Percentiles rank a stretch among this genome's conserved stretches.
phyloP scores from a whole-genome alignment of 2,888 invertebrate species.

The Hydriomena furcata region DNA sequence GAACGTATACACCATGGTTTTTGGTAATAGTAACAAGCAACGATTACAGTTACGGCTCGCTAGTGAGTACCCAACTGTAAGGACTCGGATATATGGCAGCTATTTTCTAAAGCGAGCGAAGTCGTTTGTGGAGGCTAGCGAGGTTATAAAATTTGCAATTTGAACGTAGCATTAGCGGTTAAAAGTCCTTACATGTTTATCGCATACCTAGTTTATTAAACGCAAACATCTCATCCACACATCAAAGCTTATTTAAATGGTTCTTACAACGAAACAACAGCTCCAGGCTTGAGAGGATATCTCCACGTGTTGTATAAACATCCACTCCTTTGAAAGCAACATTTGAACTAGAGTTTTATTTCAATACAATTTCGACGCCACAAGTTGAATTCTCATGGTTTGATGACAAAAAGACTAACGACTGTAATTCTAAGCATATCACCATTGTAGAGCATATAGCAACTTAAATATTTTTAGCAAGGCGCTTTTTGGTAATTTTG shows the following conservation, averaged over 20 bases:
- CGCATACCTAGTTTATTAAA: conserved; percentile 43
- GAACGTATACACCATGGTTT: no score
- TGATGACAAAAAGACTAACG: conserved; percentile 2
- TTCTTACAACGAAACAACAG: conserved; percentile 58
- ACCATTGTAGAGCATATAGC: no score
- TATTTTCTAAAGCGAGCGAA: no score
- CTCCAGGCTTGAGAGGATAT: conserved; percentile 44
- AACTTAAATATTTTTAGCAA: no score
- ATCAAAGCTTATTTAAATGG: conserved; percentile 70
- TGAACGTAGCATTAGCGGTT: conserved; percentile 3
- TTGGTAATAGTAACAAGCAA: no score
- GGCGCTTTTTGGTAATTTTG: no score
- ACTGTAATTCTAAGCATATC: no score
- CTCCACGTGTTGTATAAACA: conserved; percentile 50
- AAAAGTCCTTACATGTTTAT: conserved; percentile 31
- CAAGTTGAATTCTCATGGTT: background rate
- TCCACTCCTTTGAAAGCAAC: conserved; percentile 42
- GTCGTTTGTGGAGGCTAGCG: no score
- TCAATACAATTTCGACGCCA: conserved; percentile 20
- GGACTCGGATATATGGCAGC: no score
- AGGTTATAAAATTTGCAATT: background rate
- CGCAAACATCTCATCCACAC: conserved; percentile 55
- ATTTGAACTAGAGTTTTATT: conserved; percentile 33
- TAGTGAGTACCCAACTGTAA: no score
- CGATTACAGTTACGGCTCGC: no score